Percentiles rank a stretch among this genome's conserved stretches.
phyloP scores from a whole-genome alignment of 1,140 invertebrate genomes.

The Littorina saxatilis region DNA sequence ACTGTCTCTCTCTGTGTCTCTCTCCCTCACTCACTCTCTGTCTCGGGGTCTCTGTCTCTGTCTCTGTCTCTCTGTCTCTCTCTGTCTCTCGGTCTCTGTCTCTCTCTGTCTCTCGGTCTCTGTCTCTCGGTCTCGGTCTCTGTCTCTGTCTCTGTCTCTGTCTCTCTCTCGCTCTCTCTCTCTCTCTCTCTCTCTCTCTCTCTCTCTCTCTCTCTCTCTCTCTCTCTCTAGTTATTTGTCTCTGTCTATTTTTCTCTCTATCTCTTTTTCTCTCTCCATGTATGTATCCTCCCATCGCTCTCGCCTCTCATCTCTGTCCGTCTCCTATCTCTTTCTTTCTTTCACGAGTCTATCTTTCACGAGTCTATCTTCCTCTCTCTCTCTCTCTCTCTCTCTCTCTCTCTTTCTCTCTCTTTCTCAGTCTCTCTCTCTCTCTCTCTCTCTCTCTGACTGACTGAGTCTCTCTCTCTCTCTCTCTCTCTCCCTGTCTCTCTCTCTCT shows the following conservation, averaged over 20 bases:
- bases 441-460: neutral
- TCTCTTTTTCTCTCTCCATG: neutral
- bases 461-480: neutral
- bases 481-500: neutral
- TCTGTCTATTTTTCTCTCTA: neutral
- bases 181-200: neutral
- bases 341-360: neutral
- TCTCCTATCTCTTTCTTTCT: too few species aligned
- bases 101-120: too few species aligned
- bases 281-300: too few species aligned
- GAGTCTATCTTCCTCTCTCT: neutral
- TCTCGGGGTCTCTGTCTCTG: too few species aligned
- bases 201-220: neutral
- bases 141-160: too few species aligned
- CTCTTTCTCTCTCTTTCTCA: neutral
- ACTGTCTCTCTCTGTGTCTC: too few species aligned
- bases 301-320: too few species aligned
- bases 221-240: neutral
- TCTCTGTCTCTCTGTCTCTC: too few species aligned
- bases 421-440: constrained; percentile 2
- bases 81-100: too few species aligned
- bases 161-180: neutral
- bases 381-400: constrained; percentile 9
- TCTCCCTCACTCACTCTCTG: too few species aligned
- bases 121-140: too few species aligned